phyloP scores from a whole-genome alignment of 2,888 invertebrate species.

The Drosophila cracens region DNA sequence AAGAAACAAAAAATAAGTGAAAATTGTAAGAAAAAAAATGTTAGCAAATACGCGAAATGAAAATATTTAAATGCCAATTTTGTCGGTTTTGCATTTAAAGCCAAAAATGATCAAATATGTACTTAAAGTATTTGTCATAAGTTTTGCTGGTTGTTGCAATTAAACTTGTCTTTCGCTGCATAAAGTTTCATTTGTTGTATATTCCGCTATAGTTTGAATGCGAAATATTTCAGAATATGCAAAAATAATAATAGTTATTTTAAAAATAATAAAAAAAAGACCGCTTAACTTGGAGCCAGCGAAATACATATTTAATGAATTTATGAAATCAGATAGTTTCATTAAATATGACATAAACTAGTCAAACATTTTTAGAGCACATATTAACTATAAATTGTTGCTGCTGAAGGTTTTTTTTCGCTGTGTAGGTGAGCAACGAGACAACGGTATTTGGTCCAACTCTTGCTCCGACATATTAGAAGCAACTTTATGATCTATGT shows the following conservation, averaged over 20 bases:
- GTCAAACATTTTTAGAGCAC: neutral
- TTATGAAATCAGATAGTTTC: neutral
- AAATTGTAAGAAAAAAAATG: neutral
- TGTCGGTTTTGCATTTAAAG: neutral
- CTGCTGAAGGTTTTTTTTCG: neutral
- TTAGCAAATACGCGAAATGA: neutral
- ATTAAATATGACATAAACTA: neutral
- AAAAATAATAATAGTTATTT: neutral
- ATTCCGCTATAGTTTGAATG: too few relatives aligned
- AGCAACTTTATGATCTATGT: constrained; percentile 7
- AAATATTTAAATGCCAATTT: neutral
- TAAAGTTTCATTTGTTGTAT: neutral
- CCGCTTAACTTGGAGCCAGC: rapidly evolving
- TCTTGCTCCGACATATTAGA: neutral
- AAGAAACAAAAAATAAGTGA: neutral
- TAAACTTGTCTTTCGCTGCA: too few relatives aligned
- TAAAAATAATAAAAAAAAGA: neutral
- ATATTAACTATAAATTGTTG: neutral
- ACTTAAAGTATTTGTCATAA: neutral
- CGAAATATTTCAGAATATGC: neutral
- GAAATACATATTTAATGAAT: neutral
- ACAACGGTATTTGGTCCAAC: neutral
- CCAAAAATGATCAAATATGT: neutral
- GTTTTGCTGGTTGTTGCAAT: neutral
- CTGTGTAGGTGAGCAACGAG: neutral